Evolutionary conservation across 2,113 vertebrate species (phyloP).

Genomic region (Engystomops pustulosus): DNA sequence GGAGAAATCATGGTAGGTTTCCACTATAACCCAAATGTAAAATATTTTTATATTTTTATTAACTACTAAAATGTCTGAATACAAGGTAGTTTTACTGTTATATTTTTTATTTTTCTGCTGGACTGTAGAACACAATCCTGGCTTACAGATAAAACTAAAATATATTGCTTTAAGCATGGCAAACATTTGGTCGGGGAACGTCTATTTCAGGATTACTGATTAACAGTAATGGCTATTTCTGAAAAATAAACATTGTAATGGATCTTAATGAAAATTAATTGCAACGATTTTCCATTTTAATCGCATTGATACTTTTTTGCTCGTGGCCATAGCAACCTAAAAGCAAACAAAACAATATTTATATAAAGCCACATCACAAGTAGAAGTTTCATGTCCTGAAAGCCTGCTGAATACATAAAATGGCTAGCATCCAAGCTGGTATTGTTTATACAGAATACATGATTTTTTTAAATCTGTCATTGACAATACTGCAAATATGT

Average conservation of each 20-base stretch:
- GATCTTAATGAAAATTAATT: slow-evolving; percentile 34
- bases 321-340: neutral
- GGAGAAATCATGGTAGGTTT: too few species aligned
- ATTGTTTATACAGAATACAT: neutral
- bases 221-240: neutral
- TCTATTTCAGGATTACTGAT: slow-evolving; percentile 1
- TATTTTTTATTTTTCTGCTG: too few species aligned
- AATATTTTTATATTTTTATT: too few species aligned
- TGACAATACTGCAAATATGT: neutral
- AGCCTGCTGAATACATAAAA: neutral
- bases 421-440: neutral
- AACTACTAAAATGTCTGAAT: too few species aligned
- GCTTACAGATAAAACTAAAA: neutral
- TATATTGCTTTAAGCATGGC: neutral
- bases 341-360: slow-evolving; percentile 18
- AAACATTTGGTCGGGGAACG: neutral
- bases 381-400: neutral
- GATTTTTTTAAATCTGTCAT: neutral
- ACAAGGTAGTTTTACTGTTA: neutral
- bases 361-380: neutral
- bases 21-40: too few species aligned
- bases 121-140: neutral
- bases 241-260: neutral
- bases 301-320: slow-evolving; percentile 3
- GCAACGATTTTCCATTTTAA: slow-evolving; percentile 33